Evolutionary conservation across 2,797 vertebrate species (phyloP), one percentile per base, ranked within the genome.

Genomic region (Crotalus adamanteus): DNA sequence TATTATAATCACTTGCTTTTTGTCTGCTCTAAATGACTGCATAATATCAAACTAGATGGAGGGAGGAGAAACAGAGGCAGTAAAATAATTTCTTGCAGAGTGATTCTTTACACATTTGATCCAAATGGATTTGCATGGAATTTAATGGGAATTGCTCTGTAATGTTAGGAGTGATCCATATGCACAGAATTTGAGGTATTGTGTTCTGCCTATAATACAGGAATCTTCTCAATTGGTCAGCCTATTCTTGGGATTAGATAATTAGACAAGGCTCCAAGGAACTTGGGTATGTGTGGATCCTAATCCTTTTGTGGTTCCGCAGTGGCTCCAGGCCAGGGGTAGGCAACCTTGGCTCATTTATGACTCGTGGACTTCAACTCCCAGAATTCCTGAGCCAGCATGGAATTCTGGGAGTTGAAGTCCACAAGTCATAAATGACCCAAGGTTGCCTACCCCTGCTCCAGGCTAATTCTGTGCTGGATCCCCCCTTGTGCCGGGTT

Each of bases 1-100:
- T 63, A 0, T 92, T 86, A 65, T 55, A 18, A 16, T 92, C 78
- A 47, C 6, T 92, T 93, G 92, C 90, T 93, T 28, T 73, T 53
- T 55, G 13, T 13, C 89, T 20, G 53, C 20, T 53, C 83, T 61
- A 42, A 87, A 87, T 22, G 4, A 55, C 6, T 28, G 61, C 31
- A 18, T 25, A 87, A 63, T 28, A 92, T 16, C 18, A 37, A 14
- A 53, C 11, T 63, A 60, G 59, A 47, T 47, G 37, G 37, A 12
- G 56, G 6, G 8, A 9, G 57, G n/a, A 31, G 16, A 26, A 60
- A 31, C 25, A 91, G 31, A 69, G 6, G 25, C 13, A 28, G 28
- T 12, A 78, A 37, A 88, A 69, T 88, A 47, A 31, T 22, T n/a
- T 22, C 0, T 55, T 85, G 31, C 14, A 60, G 20, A 11, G 28